These are phyloP conservation scores for Hippotragus niger DNA, from an alignment of 2,113 vertebrate species.

Conservation along the genomic window DNA sequence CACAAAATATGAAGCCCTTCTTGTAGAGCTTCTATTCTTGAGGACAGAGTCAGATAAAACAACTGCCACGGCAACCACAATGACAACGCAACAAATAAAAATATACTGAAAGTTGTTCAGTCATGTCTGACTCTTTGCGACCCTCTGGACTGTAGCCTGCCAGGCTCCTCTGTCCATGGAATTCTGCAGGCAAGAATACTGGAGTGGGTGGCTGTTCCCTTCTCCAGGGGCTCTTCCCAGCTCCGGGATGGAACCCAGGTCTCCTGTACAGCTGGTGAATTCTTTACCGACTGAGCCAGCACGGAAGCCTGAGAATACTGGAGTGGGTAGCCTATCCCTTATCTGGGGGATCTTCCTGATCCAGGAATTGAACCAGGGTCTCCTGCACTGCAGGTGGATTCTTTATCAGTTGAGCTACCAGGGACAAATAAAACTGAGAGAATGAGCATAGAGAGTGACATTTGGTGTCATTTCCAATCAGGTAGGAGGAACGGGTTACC, in stretches of 20 bases:
- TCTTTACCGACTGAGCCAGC: neutral
- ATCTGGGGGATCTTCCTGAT: neutral
- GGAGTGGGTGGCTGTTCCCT: neutral
- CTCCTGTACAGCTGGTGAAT: neutral
- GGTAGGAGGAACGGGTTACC: neutral
- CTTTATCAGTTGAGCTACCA: neutral
- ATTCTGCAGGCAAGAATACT: neutral
- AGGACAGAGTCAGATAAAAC: neutral
- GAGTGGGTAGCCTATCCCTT: neutral
- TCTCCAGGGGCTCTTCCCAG: neutral
- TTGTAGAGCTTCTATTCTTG: neutral
- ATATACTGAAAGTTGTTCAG: neutral
- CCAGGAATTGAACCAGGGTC: neutral
- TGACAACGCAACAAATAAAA: neutral
- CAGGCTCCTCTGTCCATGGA: neutral
- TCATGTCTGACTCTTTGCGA: rapidly evolving
- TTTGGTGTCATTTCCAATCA: neutral
- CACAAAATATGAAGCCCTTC: neutral
- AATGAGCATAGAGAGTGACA: neutral
- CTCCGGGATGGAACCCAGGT: neutral
- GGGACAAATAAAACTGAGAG: neutral
- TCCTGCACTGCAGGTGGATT: neutral
- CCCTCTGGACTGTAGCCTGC: neutral
- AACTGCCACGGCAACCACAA: neutral
- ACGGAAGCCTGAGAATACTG: neutral